phyloP scores from a whole-genome alignment of 1,140 invertebrate genomes.

The Lepidurus arcticus region DNA sequence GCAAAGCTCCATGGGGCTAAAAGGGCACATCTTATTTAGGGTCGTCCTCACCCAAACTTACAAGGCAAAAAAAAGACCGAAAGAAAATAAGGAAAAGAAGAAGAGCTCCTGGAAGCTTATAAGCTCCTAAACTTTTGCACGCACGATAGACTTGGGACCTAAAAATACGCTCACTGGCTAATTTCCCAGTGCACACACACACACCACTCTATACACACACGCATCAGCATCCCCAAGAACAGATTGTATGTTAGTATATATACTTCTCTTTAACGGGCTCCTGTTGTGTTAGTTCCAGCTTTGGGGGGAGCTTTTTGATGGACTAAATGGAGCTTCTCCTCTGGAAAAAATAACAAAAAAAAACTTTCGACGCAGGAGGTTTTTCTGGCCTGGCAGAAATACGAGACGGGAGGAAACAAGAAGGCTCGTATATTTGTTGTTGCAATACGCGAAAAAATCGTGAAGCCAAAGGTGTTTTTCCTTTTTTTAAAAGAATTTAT shows the following conservation, averaged over 20 bases:
- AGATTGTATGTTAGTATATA: constrained; percentile 11
- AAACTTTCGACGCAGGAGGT: no score
- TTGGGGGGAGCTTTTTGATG: no score
- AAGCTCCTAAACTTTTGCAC: constrained; percentile 9
- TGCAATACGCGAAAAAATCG: no score
- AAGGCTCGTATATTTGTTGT: no score
- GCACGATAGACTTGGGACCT: background rate
- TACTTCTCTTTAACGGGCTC: background rate
- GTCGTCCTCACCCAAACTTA: no score
- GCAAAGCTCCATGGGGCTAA: background rate
- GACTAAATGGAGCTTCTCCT: no score
- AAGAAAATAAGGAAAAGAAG: background rate
- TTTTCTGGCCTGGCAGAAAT: no score
- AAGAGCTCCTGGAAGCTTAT: background rate
- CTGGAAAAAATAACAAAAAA: no score
- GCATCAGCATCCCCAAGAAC: background rate
- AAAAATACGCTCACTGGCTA: constrained; percentile 19
- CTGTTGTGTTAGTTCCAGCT: no score
- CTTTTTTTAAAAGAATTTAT: no score
- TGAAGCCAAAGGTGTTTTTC: no score
- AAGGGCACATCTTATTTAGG: background rate
- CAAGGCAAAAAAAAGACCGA: background rate
- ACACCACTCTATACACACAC: background rate
- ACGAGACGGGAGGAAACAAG: no score
- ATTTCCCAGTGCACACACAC: background rate